Conservation (phyloP, 2,888 invertebrate genomes). For the Pinctada fucata region DNA sequence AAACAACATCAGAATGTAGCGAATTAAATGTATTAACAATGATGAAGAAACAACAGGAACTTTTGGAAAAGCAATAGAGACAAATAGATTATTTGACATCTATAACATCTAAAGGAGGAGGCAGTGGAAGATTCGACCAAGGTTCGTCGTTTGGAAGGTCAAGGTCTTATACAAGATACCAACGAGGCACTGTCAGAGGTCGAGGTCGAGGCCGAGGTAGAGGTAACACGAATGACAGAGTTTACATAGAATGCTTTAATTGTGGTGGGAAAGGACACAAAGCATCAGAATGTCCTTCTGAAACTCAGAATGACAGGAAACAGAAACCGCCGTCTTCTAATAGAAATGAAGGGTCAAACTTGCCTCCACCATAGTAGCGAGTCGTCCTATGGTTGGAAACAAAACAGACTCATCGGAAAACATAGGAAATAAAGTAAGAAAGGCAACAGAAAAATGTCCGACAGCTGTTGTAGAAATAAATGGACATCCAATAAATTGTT, state of each 20-base stretch:
- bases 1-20: too few relatives aligned
- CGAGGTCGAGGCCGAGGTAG: neutral
- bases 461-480: constrained; percentile 10
- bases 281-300: constrained; percentile 15
- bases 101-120: constrained; percentile 5
- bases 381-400: constrained; percentile 17
- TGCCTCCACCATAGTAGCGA: constrained; percentile 11
- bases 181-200: neutral
- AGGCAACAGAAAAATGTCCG: constrained; percentile 6
- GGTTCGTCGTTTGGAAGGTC: neutral
- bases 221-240: neutral
- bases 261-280: constrained; percentile 18
- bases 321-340: neutral
- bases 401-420: constrained; percentile 1
- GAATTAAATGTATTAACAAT: neutral
- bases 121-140: neutral
- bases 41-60: neutral
- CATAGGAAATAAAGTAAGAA: constrained; percentile 13
- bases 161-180: neutral
- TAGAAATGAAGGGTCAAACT: constrained; percentile 7
- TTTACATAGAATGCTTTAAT: constrained; percentile 4
- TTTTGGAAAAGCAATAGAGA: neutral
- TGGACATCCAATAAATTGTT: constrained; percentile 11
- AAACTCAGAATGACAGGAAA: neutral
- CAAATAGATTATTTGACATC: neutral